Conservation (phyloP, 2,888 invertebrate genomes). For the Xylota segnis region DNA sequence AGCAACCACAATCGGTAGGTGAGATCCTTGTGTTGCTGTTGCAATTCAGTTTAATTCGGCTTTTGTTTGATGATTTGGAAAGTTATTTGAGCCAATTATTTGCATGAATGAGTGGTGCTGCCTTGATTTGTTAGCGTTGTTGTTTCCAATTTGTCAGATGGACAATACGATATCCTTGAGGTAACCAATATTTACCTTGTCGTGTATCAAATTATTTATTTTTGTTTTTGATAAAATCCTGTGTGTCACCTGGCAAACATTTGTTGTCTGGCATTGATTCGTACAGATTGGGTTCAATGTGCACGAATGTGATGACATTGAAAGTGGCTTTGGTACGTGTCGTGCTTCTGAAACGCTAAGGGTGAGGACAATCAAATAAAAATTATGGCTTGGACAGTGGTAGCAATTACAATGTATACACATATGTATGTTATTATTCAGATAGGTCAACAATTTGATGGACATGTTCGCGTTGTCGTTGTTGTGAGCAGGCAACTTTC, state of each 20-base stretch:
- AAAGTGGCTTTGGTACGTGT: neutral
- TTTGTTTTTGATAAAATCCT: neutral
- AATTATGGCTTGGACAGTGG: neutral
- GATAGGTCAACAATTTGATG: neutral
- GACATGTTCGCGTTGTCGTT: no score
- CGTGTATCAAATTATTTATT: neutral
- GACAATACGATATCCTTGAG: neutral
- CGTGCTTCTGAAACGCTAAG: neutral
- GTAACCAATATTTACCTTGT: neutral
- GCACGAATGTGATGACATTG: slow-evolving; percentile 7
- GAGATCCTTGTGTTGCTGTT: neutral
- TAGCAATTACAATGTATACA: neutral
- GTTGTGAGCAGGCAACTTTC: no score
- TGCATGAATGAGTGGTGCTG: slow-evolving; percentile 12
- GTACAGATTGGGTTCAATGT: neutral
- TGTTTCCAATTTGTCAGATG: slow-evolving; percentile 1
- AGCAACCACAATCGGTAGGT: neutral
- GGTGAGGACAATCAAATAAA: neutral
- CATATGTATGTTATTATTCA: neutral
- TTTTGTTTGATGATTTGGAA: slow-evolving; percentile 57
- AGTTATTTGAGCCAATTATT: slow-evolving; percentile 37
- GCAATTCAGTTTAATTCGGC: slow-evolving; percentile 22
- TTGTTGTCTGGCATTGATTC: slow-evolving; percentile 30
- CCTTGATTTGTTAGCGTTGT: slow-evolving; percentile 26
- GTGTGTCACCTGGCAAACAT: slow-evolving; percentile 1